phyloP scores from a whole-genome alignment of 2,888 invertebrate species.

The Spialia ferax region DNA sequence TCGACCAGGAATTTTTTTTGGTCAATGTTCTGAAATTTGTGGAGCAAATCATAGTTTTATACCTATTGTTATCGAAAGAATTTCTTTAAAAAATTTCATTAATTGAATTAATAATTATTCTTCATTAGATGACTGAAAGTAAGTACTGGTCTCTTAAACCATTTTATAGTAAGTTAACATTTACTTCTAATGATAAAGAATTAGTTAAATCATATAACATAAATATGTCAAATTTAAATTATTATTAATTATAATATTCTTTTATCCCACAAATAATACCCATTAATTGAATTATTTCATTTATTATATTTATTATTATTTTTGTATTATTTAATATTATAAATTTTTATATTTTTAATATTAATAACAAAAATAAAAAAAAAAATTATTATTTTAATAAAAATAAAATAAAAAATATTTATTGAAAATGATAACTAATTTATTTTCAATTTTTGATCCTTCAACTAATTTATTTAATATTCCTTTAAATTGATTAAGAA shows the following conservation, averaged over 20 bases:
- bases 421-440: no score
- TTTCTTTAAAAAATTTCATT: constrained; percentile 74
- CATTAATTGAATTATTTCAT: constrained; percentile 54
- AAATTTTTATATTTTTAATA: constrained; percentile 79
- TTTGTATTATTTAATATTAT: constrained; percentile 82
- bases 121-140: constrained; percentile 89
- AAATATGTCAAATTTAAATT: constrained; percentile 90
- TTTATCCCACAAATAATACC: background rate
- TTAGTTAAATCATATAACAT: constrained; percentile 82
- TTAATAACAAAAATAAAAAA: constrained; percentile 44
- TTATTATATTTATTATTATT: constrained; percentile 62
- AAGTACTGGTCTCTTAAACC: constrained; percentile 91
- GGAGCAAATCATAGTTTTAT: constrained; percentile 93
- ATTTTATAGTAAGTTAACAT: constrained; percentile 87
- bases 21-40: constrained; percentile 94
- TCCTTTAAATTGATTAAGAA: constrained; percentile 88
- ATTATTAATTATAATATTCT: constrained; percentile 59
- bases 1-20: constrained; percentile 89
- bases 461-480: constrained; percentile 80
- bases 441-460: constrained; percentile 87
- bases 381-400: background rate
- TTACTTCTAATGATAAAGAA: constrained; percentile 89
- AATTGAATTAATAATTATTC: constrained; percentile 84
- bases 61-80: constrained; percentile 66
- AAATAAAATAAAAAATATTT: no score